Percentiles rank a stretch among this genome's conserved stretches.
phyloP scores from a whole-genome alignment of 2,797 vertebrate genomes.

The Vultur gryphus region DNA sequence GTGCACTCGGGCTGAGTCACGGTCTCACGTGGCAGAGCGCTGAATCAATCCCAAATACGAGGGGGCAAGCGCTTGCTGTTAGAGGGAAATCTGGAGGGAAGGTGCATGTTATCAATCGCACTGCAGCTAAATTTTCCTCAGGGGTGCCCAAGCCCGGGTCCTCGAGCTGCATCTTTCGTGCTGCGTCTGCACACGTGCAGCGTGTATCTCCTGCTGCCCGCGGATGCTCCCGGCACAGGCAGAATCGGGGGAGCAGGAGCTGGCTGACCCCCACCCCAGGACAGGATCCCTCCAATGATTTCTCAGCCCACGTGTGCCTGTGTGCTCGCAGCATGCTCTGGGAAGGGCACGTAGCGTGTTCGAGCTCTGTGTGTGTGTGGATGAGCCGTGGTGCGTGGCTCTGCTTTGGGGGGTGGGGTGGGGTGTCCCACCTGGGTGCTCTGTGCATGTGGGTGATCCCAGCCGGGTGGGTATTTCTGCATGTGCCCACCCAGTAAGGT shows the following conservation, averaged over 20 bases:
- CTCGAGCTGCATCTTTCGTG: neutral
- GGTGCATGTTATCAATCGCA: neutral
- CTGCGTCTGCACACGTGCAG: rapidly evolving
- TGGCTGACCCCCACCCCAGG: neutral
- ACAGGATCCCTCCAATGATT: neutral
- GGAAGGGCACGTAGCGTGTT: too few species aligned
- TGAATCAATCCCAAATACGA: neutral
- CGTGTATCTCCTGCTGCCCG: neutral
- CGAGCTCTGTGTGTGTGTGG: neutral
- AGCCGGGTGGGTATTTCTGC: neutral
- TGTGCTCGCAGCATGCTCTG: rapidly evolving
- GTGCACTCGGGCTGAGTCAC: neutral
- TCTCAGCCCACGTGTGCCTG: rapidly evolving
- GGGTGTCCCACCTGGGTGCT: neutral
- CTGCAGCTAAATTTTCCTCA: neutral
- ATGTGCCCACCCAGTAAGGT: neutral
- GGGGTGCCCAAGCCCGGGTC: neutral
- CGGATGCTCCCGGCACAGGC: rapidly evolving
- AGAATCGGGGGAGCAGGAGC: rapidly evolving
- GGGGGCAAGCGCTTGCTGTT: neutral
- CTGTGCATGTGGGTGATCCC: neutral
- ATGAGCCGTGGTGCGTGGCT: rapidly evolving
- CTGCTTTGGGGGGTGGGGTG: neutral
- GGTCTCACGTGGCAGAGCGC: neutral
- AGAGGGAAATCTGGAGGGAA: neutral